Percentiles rank a stretch among this genome's conserved stretches.
Evolutionary conservation across 2,797 vertebrate species (phyloP).

Genomic region (Amniataba percoides): DNA sequence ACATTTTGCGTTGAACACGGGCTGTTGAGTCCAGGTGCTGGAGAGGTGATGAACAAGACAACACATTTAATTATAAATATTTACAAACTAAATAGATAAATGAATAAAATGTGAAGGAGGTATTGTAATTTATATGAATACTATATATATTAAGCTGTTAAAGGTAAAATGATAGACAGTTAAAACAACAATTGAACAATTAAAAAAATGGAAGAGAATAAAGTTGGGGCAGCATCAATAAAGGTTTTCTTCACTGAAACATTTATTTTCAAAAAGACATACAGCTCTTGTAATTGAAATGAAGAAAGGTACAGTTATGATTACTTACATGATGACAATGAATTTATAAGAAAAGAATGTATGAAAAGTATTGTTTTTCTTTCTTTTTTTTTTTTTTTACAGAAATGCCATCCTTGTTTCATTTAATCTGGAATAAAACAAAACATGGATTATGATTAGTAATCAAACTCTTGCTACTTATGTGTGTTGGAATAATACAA

Average conservation of each 20-base stretch:
- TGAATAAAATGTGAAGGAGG: no score
- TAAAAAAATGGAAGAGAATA: background rate
- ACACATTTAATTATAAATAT: background rate
- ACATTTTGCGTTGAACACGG: slow-evolving; percentile 34
- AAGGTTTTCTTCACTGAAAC: slow-evolving; percentile 17
- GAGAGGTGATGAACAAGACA: slow-evolving; percentile 3
- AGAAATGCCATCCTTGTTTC: slow-evolving; percentile 40
- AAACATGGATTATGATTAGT: no score
- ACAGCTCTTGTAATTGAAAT: slow-evolving; percentile 18
- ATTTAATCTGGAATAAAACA: slow-evolving; percentile 72
- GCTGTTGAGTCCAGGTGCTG: slow-evolving; percentile 58
- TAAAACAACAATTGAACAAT: no score
- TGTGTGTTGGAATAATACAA: background rate
- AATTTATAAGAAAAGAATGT: slow-evolving; percentile 7
- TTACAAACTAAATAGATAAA: no score
- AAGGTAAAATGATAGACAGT: background rate
- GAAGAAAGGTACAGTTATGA: slow-evolving; percentile 1
- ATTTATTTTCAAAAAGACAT: slow-evolving; percentile 54
- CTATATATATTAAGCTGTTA: background rate
- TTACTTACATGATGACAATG: slow-evolving; percentile 44
- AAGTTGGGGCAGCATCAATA: background rate
- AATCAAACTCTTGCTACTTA: background rate
- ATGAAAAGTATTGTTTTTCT: background rate
- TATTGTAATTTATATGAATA: no score
- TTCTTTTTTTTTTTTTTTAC: background rate